These are phyloP conservation scores for Euthynnus affinis DNA, from an alignment of 2,797 vertebrate species.

Conservation along the genomic window DNA sequence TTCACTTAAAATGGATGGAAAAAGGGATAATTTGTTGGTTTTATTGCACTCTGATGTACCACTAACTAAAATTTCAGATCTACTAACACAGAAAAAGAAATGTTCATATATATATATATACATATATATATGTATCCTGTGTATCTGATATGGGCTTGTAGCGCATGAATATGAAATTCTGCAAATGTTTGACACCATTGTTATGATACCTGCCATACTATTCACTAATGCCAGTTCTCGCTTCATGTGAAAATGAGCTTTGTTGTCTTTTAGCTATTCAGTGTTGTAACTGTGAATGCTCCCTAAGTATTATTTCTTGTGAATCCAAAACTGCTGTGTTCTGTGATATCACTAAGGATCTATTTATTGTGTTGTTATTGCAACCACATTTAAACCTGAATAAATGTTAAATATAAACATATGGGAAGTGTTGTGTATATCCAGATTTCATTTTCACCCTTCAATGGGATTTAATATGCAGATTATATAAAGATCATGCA, in stretches of 20 bases:
- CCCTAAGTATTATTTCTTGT: slow-evolving; percentile 81
- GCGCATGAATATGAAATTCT: slow-evolving; percentile 69
- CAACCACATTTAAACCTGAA: slow-evolving; percentile 78
- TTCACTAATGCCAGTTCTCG: slow-evolving; percentile 61
- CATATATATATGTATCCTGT: slow-evolving; percentile 10
- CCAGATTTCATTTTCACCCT: neutral
- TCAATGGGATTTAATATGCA: neutral
- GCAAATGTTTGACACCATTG: slow-evolving; percentile 52
- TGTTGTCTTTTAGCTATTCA: slow-evolving; percentile 65
- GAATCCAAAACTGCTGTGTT: slow-evolving; percentile 80
- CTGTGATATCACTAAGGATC: slow-evolving; percentile 78
- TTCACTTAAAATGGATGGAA: slow-evolving; percentile 39
- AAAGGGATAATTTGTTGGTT: slow-evolving; percentile 52
- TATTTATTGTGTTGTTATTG: slow-evolving; percentile 88
- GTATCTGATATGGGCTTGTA: slow-evolving; percentile 55
- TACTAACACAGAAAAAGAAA: slow-evolving; percentile 59
- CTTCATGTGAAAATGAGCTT: slow-evolving; percentile 74
- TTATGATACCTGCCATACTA: slow-evolving; percentile 48
- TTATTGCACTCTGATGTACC: slow-evolving; percentile 69
- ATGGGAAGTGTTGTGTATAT: slow-evolving; percentile 9
- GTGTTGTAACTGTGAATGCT: slow-evolving; percentile 82
- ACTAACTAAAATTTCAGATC: slow-evolving; percentile 61
- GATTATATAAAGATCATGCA: too few relatives aligned
- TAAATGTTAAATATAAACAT: slow-evolving; percentile 77
- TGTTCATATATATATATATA: slow-evolving; percentile 22